These are phyloP conservation scores for Charina bottae DNA, from an alignment of 2,113 vertebrate genomes.

Conservation along the genomic window DNA sequence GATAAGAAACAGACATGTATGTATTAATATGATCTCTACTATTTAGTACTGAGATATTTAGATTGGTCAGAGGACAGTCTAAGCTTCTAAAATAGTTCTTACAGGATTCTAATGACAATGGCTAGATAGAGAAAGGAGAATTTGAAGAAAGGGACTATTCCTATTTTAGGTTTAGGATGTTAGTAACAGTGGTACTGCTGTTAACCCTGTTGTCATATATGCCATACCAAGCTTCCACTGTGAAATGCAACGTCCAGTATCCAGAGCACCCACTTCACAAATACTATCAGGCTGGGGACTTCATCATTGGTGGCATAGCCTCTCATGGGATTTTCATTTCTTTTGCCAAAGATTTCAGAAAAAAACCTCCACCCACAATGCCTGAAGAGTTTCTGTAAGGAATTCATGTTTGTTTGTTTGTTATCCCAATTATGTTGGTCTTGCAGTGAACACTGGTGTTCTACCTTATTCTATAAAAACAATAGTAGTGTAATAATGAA, in stretches of 20 bases:
- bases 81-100: neutral
- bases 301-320: neutral
- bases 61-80: neutral
- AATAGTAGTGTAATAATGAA: neutral
- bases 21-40: neutral
- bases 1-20: neutral
- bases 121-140: neutral
- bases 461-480: neutral
- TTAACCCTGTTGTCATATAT: neutral
- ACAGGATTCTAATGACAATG: neutral
- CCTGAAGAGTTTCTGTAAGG: neutral
- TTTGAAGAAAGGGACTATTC: neutral
- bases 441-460: neutral
- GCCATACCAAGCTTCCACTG: neutral
- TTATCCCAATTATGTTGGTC: neutral
- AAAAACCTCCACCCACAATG: neutral
- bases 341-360: neutral
- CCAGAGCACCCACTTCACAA: neutral
- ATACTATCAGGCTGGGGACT: neutral
- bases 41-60: neutral
- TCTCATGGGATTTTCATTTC: neutral
- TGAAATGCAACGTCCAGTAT: neutral
- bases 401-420: neutral
- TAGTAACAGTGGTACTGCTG: neutral
- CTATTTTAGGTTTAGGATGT: neutral